Evolutionary conservation across 2,113 vertebrate species (phyloP).

Genomic region (Anseranas semipalmata): DNA sequence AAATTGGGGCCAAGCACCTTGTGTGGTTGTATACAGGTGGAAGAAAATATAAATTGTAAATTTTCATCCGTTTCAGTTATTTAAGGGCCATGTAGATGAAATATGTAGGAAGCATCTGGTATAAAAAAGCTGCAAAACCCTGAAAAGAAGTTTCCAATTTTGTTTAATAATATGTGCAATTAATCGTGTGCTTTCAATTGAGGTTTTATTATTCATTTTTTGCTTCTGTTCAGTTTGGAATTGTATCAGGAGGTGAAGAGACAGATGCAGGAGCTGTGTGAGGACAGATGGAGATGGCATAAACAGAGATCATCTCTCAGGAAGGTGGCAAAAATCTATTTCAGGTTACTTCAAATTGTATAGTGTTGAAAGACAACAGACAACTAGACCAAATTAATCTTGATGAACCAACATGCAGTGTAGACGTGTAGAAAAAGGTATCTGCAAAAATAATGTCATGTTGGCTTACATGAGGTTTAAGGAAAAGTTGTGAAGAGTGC

Average conservation of each 20-base stretch:
- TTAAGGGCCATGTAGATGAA: background rate
- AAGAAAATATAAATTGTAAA: background rate
- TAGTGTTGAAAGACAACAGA: background rate
- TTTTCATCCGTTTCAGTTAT: background rate
- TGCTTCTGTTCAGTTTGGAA: background rate
- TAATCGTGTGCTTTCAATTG: background rate
- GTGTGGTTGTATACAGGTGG: background rate
- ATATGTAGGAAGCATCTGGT: background rate
- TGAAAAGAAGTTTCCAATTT: background rate
- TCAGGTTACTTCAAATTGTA: background rate
- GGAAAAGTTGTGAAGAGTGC: background rate
- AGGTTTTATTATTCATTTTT: background rate
- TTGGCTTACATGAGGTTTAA: background rate
- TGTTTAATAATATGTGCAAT: background rate
- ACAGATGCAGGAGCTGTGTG: background rate
- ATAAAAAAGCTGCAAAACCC: background rate
- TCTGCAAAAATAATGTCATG: background rate
- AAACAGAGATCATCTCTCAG: background rate
- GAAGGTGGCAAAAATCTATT: background rate
- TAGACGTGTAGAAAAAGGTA: background rate
- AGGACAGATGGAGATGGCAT: background rate
- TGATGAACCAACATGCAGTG: background rate
- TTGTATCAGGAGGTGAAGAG: background rate
- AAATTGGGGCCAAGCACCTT: background rate
- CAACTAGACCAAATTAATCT: background rate